Base-by-base conservation (phyloP, 2,888 invertebrate genomes). In the Pogonocherus hispidulus region DNA sequence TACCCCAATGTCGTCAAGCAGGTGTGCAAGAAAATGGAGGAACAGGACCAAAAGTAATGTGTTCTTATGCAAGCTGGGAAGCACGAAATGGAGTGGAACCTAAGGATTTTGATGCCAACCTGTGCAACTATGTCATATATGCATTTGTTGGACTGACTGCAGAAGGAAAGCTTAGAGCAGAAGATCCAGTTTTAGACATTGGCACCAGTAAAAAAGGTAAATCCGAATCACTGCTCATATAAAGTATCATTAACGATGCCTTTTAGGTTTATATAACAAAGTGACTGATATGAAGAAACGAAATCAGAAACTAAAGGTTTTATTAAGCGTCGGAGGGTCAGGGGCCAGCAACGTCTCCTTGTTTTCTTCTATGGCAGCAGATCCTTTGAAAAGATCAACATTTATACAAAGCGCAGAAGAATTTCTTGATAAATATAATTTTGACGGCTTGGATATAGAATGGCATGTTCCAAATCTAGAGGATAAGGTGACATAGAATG, bases 391-490 rank as follows among this genome's bases (percentile, higher is more conserved):
- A 63, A 70, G 77, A 5, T 67, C 70, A 20, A 69, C 71, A 19
- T 76, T 80, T 63, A 71, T 77, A n/a, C 67, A 75, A n/a, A 78
- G 78, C 57, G 73, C 78, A 8, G 73, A 68, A 5, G 72, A 77
- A 6, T 75, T 79, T 27, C 62, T 75, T 5, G 63, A 72, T 46
- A 74, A 72, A 6, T 79, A 78, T 52, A 71, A 78, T 55, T 80
- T 75, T 56, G 79, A 80, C 63, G 80, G 80, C 9, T 59, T 80
- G 6, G 76, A 80, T 54, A 71, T 80, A 6, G 80, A 80, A 65
- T 80, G 79, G 80, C 76, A 79, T 62, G 76, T 71, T 69, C 80
- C 80, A 14, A 63, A 70, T 51, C 72, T 56, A 46, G 68, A 56
- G 22, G 76, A 77, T 51, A 75, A 70, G 63, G 76, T 73, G 62